Evolutionary conservation across 53 echinoderm and acorn worm genomes (phyloP).

Genomic region (Temnopleurus reevesii): DNA sequence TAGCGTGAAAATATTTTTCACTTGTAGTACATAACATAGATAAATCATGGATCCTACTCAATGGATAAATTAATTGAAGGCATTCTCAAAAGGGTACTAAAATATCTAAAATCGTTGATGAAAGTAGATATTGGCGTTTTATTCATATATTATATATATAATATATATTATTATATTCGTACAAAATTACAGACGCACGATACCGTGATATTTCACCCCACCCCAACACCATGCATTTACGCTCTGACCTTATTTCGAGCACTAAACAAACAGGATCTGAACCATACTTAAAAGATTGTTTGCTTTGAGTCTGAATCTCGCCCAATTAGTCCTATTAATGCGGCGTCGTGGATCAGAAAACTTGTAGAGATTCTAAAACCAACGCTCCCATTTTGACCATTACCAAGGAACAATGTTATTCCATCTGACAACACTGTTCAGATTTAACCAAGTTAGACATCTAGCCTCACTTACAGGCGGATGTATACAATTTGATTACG

Average conservation of each 20-base stretch:
- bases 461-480: not conserved
- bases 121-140: too few relatives aligned
- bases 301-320: not conserved
- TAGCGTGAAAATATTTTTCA: too few relatives aligned
- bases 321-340: conserved; percentile 17
- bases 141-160: too few relatives aligned
- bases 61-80: too few relatives aligned
- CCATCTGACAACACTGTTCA: not conserved
- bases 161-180: too few relatives aligned
- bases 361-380: conserved; percentile 22
- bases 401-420: conserved; percentile 9
- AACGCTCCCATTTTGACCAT: conserved; percentile 7
- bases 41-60: too few relatives aligned
- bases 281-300: conserved; percentile 17
- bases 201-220: too few relatives aligned
- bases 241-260: not conserved
- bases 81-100: too few relatives aligned
- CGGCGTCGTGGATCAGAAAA: conserved; percentile 3
- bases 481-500: too few relatives aligned
- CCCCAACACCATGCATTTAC: not conserved
- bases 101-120: too few relatives aligned
- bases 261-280: conserved; percentile 27
- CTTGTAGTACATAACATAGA: too few relatives aligned
- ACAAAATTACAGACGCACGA: too few relatives aligned
- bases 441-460: not conserved